Percentiles rank a stretch among this genome's conserved stretches.
Conservation (phyloP, 2,797 vertebrate species). For the Chrysolophus pictus region DNA sequence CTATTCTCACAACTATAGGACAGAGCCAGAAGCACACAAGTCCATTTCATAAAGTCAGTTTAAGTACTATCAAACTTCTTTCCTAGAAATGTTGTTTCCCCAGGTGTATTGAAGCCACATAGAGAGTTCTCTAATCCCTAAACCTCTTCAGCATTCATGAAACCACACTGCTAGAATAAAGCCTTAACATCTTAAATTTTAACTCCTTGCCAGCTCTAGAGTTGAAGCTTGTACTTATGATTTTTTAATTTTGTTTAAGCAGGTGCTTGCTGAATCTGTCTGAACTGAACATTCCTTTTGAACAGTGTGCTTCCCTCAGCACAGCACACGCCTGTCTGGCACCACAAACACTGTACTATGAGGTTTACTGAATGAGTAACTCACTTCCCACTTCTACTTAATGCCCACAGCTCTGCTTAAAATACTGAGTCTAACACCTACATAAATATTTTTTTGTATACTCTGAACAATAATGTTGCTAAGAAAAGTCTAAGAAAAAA, state of each 20-base stretch:
- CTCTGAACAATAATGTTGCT: neutral
- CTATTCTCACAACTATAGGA: neutral
- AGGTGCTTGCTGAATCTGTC: neutral
- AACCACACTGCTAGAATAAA: neutral
- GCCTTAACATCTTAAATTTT: neutral
- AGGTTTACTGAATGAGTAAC: conserved; percentile 43
- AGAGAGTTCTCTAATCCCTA: neutral
- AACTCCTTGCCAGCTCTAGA: neutral
- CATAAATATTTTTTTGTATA: neutral
- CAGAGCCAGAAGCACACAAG: neutral
- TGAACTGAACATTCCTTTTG: neutral
- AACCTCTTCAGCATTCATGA: neutral
- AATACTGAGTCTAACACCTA: neutral
- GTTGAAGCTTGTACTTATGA: neutral
- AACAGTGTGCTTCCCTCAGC: neutral
- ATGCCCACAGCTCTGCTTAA: neutral
- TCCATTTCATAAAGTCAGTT: neutral
- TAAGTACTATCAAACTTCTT: neutral
- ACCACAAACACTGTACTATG: neutral
- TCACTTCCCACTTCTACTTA: neutral
- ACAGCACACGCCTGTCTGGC: neutral
- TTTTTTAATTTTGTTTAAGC: neutral
- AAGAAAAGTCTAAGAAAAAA: neutral
- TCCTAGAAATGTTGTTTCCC: neutral
- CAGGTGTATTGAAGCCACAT: neutral